Evolutionary conservation across 2,797 vertebrate species (phyloP).

Genomic region (Hoplostethus mediterraneus): DNA sequence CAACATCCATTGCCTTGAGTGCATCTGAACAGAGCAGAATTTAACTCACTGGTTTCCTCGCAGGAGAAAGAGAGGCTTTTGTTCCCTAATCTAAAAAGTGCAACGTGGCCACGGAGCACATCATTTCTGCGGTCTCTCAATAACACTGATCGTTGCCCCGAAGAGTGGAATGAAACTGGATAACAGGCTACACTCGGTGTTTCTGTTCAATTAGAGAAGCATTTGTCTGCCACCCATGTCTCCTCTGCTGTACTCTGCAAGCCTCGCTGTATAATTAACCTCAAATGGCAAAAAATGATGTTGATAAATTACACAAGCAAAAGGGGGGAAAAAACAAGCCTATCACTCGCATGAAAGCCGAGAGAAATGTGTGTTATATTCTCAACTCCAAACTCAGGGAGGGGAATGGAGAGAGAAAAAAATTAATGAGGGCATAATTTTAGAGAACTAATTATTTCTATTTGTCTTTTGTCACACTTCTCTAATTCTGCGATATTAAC

Average conservation of each 20-base stretch:
- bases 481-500: slow-evolving; percentile 99
- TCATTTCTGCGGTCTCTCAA: slow-evolving; percentile 55
- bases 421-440: slow-evolving; percentile 99
- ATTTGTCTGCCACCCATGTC: slow-evolving; percentile 84
- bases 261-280: slow-evolving; percentile 85
- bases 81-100: slow-evolving; percentile 19
- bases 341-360: slow-evolving; percentile 79
- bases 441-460: slow-evolving; percentile 99
- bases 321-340: slow-evolving; percentile 71
- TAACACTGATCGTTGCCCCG: slow-evolving; percentile 61
- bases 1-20: slow-evolving; percentile 28
- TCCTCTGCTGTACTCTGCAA: slow-evolving; percentile 78
- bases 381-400: slow-evolving; percentile 71
- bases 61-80: neutral
- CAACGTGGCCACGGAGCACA: slow-evolving; percentile 25
- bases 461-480: slow-evolving; percentile 99
- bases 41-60: neutral
- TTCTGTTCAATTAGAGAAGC: slow-evolving; percentile 85
- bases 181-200: slow-evolving; percentile 73
- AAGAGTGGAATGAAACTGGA: slow-evolving; percentile 71
- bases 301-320: slow-evolving; percentile 86
- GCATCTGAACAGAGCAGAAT: slow-evolving; percentile 7
- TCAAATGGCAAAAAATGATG: slow-evolving; percentile 85
- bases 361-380: slow-evolving; percentile 90
- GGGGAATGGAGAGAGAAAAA: slow-evolving; percentile 72